These are phyloP conservation scores for Colossoma macropomum DNA, from an alignment of 2,113 vertebrate species.

Conservation along the genomic window DNA sequence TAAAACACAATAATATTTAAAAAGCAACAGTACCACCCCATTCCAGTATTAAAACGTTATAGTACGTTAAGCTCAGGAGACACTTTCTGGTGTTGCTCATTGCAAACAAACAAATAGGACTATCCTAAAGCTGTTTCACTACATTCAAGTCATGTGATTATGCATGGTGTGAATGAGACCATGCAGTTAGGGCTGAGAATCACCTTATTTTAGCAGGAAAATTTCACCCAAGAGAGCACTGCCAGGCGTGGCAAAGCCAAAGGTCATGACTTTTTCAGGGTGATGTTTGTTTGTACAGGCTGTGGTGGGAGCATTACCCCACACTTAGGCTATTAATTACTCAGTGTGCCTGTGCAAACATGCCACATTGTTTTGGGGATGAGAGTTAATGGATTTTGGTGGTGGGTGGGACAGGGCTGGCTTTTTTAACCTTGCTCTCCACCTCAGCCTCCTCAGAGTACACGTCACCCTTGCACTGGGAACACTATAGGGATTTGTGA, in stretches of 20 bases:
- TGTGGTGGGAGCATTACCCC: slow-evolving; percentile 45
- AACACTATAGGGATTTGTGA: slow-evolving; percentile 8
- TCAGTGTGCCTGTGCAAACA: slow-evolving; percentile 55
- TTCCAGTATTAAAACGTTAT: neutral
- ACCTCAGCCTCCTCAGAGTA: slow-evolving; percentile 39
- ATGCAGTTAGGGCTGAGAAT: neutral
- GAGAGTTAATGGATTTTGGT: slow-evolving; percentile 23
- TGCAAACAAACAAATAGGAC: neutral
- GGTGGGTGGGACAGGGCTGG: slow-evolving; percentile 33
- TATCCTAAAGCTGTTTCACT: neutral
- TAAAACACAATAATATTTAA: no score
- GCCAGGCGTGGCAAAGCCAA: slow-evolving; percentile 31
- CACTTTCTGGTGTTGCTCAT: neutral
- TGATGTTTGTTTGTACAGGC: slow-evolving; percentile 63
- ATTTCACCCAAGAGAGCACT: slow-evolving; percentile 34
- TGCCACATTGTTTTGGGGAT: slow-evolving; percentile 50
- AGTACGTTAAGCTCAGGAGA: neutral
- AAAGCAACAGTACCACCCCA: no score
- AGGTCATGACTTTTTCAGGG: slow-evolving; percentile 51
- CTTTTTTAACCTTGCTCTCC: slow-evolving; percentile 50
- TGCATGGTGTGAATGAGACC: neutral
- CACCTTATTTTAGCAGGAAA: neutral
- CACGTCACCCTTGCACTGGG: slow-evolving; percentile 16
- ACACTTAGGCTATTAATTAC: slow-evolving; percentile 59
- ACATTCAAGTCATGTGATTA: neutral